Evolutionary conservation across 2,113 vertebrate genomes (phyloP).

Genomic region (Oryzias javanicus): DNA sequence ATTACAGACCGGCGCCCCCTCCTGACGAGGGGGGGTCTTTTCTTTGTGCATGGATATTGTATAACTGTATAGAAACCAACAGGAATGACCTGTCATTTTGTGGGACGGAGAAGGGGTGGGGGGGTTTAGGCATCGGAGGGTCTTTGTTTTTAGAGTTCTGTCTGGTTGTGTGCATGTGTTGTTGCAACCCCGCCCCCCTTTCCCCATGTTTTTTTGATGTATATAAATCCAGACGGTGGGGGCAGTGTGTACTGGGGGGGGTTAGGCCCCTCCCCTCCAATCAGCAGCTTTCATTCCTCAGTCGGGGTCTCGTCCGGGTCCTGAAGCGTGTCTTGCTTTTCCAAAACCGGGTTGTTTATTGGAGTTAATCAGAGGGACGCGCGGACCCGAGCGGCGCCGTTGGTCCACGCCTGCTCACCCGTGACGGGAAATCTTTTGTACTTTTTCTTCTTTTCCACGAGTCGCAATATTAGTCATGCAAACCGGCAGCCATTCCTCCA

Average conservation of each 20-base stretch:
- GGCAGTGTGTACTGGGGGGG: constrained; percentile 74
- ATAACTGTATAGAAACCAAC: constrained; percentile 83
- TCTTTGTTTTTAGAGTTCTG: constrained; percentile 77
- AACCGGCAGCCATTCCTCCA: constrained; percentile 67
- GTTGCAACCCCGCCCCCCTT: constrained; percentile 70
- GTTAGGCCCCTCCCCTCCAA: constrained; percentile 71
- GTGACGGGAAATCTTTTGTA: constrained; percentile 61
- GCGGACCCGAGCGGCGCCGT: constrained; percentile 50
- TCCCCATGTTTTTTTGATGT: constrained; percentile 72
- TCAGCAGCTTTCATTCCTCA: constrained; percentile 74
- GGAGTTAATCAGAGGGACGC: constrained; percentile 79
- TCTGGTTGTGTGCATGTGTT: constrained; percentile 82
- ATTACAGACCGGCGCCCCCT: constrained; percentile 79
- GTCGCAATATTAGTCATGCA: constrained; percentile 75
- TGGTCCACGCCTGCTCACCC: constrained; percentile 67
- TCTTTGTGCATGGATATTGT: constrained; percentile 84
- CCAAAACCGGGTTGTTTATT: constrained; percentile 76
- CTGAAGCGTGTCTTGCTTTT: constrained; percentile 76
- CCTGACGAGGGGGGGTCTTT: constrained; percentile 69
- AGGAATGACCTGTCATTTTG: constrained; percentile 79
- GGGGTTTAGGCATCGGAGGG: constrained; percentile 67
- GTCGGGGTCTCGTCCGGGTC: constrained; percentile 63
- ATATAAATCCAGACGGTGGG: constrained; percentile 77
- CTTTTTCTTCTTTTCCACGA: constrained; percentile 68
- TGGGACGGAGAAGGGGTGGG: constrained; percentile 59